phyloP scores from a whole-genome alignment of 2,113 vertebrate species.

The Periophthalmus modestus region DNA sequence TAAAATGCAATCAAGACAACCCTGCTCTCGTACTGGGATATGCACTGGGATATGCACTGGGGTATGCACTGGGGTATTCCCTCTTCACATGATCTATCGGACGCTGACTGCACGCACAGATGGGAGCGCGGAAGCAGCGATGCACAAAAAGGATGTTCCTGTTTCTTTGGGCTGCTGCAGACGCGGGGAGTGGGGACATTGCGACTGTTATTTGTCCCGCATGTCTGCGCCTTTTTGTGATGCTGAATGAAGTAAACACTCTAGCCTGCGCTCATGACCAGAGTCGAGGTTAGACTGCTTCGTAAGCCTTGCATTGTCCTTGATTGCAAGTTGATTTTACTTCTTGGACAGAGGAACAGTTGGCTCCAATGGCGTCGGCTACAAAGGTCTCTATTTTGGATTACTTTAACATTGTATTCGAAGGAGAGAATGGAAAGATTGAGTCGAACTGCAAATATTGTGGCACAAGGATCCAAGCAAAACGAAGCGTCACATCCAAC shows the following conservation, averaged over 20 bases:
- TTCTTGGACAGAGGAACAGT: slow-evolving; percentile 40
- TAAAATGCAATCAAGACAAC: slow-evolving; percentile 5
- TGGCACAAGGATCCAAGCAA: slow-evolving; percentile 82
- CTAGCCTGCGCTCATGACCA: slow-evolving; percentile 56
- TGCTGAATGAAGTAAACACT: slow-evolving; percentile 58
- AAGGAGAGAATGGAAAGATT: slow-evolving; percentile 84
- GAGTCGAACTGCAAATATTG: slow-evolving; percentile 83
- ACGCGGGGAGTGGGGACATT: slow-evolving; percentile 24
- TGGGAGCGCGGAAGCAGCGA: slow-evolving; percentile 45
- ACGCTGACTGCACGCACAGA: slow-evolving; percentile 8
- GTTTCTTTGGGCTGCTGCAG: slow-evolving; percentile 45
- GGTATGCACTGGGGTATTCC: slow-evolving; percentile 33
- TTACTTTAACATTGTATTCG: slow-evolving; percentile 83
- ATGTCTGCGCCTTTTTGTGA: slow-evolving; percentile 40
- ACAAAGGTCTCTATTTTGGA: slow-evolving; percentile 82
- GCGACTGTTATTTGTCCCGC: slow-evolving; percentile 27
- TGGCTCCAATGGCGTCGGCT: slow-evolving; percentile 78
- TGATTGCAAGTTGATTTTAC: slow-evolving; percentile 59
- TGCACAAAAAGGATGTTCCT: slow-evolving; percentile 31
- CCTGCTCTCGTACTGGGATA: slow-evolving; percentile 33
- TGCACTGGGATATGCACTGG: no score
- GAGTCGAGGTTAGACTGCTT: slow-evolving; percentile 42
- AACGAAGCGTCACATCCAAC: slow-evolving; percentile 82
- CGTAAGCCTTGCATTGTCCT: slow-evolving; percentile 40
- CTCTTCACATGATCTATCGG: slow-evolving; percentile 31